Evolutionary conservation across 2,888 invertebrate species (phyloP), one percentile per base, ranked within the genome.

Genomic region (Imbricaverruca yamaguchii): DNA sequence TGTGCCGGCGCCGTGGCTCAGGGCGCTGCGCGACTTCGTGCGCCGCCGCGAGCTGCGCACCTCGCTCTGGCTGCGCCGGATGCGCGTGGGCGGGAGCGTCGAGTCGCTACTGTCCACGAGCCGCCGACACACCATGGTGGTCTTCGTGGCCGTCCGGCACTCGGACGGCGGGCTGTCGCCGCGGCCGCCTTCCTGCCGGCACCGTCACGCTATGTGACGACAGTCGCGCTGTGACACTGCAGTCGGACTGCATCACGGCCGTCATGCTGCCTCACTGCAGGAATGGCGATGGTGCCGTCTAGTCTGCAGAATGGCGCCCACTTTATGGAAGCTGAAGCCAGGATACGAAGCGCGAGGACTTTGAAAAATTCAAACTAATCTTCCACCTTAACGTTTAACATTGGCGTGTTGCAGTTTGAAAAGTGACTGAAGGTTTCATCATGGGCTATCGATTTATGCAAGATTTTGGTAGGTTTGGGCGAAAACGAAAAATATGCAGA

Each of bases 21-120:
- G 53, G 53, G 15, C 39, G 21, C 18, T 18, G 7, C 74, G 74
- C 53, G 74, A 53, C 13, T 23, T 10, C 0, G 74, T 10, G 15
- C 74, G 74, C 21, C 74, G 39, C 53, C 74, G 74, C 15, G 39
- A n/a, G 74, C 74, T 39, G 13, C 74, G 74, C 53, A 23, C 11
- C 53, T 74, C 74, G 74, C 74, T 74, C 74, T 53, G 74, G 7
- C 53, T 18, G 53, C 74, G 74, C 53, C 74, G 74, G 18, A 74
- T 53, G 53, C 74, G 53, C 18, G 74, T 53, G 53, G 53, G 74
- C 74, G 74, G 74, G 53, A 74, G 74, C 18, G 74, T 74, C 18
- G 74, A 74, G 74, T 74, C 74, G 74, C 53, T 53, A 53, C 74
- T 74, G 39, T 74, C 74, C 53, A 74, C 74, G 13, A 53, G 39